Evolutionary conservation across 2,888 invertebrate genomes (phyloP).

Genomic region (Ornithoptera alexandrae): DNA sequence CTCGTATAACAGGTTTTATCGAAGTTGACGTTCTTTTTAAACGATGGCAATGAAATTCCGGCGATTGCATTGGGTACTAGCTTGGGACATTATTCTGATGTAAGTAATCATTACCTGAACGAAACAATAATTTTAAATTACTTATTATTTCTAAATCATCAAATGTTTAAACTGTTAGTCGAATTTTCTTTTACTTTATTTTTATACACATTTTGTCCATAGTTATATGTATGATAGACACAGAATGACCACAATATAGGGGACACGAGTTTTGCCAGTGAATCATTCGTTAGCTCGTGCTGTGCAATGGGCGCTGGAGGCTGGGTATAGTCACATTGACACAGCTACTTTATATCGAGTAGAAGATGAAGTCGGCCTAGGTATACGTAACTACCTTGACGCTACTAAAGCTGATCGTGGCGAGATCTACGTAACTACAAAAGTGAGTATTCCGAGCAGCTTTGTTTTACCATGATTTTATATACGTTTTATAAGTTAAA

Average conservation of each 20-base stretch:
- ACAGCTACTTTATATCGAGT: conserved; percentile 89
- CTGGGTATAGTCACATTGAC: conserved; percentile 90
- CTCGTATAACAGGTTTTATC: conserved; percentile 22
- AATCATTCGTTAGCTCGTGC: conserved; percentile 81
- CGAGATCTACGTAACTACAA: conserved; percentile 90
- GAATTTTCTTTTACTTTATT: too few relatives aligned
- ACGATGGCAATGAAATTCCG: conserved; percentile 64
- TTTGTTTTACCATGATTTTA: background rate
- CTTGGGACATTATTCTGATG: conserved; percentile 62
- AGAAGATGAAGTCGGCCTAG: conserved; percentile 87
- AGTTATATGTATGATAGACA: too few relatives aligned
- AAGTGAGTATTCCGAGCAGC: conserved; percentile 68
- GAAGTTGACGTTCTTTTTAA: conserved; percentile 45
- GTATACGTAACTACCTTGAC: conserved; percentile 83
- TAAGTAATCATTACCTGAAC: conserved; percentile 43
- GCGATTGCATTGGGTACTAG: conserved; percentile 66
- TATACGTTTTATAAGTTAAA: background rate
- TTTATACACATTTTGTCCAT: too few relatives aligned
- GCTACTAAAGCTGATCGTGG: conserved; percentile 82
- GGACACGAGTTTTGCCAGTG: conserved; percentile 59
- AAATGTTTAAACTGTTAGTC: too few relatives aligned
- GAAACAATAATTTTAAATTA: too few relatives aligned
- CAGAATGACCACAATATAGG: conserved; percentile 40
- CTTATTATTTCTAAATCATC: too few relatives aligned
- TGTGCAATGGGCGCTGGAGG: conserved; percentile 85